These are phyloP conservation scores for Probosciger aterrimus DNA, from an alignment of 2,113 vertebrate species.

Conservation along the genomic window DNA sequence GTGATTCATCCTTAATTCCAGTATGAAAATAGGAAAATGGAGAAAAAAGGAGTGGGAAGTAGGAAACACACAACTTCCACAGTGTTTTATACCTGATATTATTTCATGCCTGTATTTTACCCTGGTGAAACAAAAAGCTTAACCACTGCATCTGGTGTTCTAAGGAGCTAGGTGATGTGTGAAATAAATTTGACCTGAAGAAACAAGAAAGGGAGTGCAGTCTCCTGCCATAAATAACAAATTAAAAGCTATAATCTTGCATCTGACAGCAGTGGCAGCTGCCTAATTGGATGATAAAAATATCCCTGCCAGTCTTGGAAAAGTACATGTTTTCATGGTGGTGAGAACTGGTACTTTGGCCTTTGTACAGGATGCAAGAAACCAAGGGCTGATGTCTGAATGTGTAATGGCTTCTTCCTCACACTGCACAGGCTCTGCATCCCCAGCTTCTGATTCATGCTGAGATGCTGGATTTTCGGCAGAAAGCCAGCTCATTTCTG, in stretches of 20 bases:
- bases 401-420: neutral
- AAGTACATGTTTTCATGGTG: neutral
- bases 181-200: neutral
- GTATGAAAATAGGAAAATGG: neutral
- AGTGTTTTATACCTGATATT: neutral
- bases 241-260: neutral
- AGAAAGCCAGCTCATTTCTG: constrained; percentile 2
- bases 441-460: constrained; percentile 31
- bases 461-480: neutral
- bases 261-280: neutral
- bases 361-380: neutral
- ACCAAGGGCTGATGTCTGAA: neutral
- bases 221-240: neutral
- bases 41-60: neutral
- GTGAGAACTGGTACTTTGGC: neutral
- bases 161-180: neutral
- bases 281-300: constrained; percentile 1
- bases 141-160: neutral
- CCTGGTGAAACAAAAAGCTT: neutral
- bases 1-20: neutral
- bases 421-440: neutral
- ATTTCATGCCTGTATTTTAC: neutral
- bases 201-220: neutral
- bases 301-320: neutral
- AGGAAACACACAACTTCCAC: neutral